Evolutionary conservation across 2,113 vertebrate genomes (phyloP).

Genomic region (Datnioides undecimradiatus): DNA sequence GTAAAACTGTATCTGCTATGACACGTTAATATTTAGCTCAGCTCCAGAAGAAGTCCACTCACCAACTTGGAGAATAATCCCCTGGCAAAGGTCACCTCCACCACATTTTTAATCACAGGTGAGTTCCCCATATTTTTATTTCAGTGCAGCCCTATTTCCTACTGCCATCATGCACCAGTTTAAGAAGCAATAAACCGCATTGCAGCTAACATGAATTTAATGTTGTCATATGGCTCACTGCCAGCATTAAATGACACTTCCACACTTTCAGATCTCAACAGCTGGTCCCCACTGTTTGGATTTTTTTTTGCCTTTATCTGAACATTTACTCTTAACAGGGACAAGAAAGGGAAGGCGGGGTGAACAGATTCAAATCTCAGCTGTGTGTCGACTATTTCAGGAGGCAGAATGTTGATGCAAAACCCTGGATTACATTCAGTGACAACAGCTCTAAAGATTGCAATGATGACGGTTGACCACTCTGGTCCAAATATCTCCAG

Average conservation of each 20-base stretch:
- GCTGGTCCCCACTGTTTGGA: slow-evolving; percentile 7
- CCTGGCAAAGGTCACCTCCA: background rate
- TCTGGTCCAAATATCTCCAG: no score
- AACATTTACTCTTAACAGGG: background rate
- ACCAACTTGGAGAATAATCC: background rate
- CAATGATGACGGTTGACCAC: background rate
- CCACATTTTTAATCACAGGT: background rate
- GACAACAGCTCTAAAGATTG: background rate
- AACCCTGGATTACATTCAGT: background rate
- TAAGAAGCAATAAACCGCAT: slow-evolving; percentile 9
- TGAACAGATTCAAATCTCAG: slow-evolving; percentile 2
- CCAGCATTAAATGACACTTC: slow-evolving; percentile 20
- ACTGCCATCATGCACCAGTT: background rate
- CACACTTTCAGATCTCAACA: slow-evolving; percentile 21
- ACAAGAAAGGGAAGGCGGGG: background rate
- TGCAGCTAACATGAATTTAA: slow-evolving; percentile 5
- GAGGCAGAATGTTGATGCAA: background rate
- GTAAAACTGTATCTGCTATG: background rate
- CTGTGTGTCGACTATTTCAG: background rate
- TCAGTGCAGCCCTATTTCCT: background rate
- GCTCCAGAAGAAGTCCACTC: background rate
- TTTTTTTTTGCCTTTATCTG: slow-evolving; percentile 21
- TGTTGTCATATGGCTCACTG: slow-evolving; percentile 16
- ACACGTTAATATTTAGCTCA: background rate
- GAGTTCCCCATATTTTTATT: background rate